Evolutionary conservation across 1,140 invertebrate genomes (phyloP), one percentile per base, ranked within the genome.

Genomic region (Babylonia areolata): DNA sequence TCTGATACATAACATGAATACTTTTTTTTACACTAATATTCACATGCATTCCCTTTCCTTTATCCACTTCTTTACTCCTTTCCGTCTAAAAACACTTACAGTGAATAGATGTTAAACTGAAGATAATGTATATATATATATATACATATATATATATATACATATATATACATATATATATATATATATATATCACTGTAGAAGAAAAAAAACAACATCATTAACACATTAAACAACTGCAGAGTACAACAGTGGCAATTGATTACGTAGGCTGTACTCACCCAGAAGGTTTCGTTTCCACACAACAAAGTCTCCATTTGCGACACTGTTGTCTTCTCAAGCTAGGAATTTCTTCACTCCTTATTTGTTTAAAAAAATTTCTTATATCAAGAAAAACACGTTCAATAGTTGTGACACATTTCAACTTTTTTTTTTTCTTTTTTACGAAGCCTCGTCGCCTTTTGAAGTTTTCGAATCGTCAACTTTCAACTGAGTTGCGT

Each of bases 91-190:
- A n/a, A n/a, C n/a, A n/a, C n/a, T n/a, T n/a, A n/a, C n/a, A n/a
- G n/a, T n/a, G n/a, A n/a, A n/a, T n/a, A n/a, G n/a, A n/a, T n/a
- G n/a, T n/a, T n/a, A n/a, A 81, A 17, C 2, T 37, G 3, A 83
- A 35, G 2, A 39, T 6, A 73, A 73, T 73, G 40, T 42, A 35
- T 11, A 39, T 73, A 46, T 39, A 84, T 75, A 73, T 42, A 77
- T 84, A 40, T 75, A 75, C 39, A 84, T 75, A 75, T 46, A 75
- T 84, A 46, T 75, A 75, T 84, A 75, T 77, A 46, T 73, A 75
- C 40, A 75, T 39, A 75, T 42, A n/a, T 71, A 71, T n/a, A 85
- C 78, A 51, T 42, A 54, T 31, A 20, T 31, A 39, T 80, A 81
- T 58, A 2, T 33, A 28, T 33, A 54, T 33, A 33, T 81, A n/a